These are phyloP conservation scores for Telmatochromis sp. DNA, from an alignment of 2,113 vertebrate genomes.

Conservation along the genomic window DNA sequence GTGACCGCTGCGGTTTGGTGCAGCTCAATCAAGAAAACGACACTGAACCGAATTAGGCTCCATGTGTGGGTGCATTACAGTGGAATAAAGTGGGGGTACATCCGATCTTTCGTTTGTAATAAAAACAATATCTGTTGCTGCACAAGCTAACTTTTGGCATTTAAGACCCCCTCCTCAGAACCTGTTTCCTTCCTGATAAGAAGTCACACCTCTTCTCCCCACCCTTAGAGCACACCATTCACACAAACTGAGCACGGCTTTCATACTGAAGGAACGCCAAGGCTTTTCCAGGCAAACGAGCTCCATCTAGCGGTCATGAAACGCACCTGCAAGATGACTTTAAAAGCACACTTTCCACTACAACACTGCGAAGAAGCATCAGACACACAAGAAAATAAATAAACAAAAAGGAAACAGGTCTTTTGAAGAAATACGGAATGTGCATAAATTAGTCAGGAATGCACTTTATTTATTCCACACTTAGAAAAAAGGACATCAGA, in stretches of 20 bases:
- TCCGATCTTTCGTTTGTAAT: constrained; percentile 5
- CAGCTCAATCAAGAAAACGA: constrained; percentile 15
- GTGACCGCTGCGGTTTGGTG: constrained; percentile 24
- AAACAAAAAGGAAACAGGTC: neutral
- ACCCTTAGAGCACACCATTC: neutral
- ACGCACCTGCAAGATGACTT: neutral
- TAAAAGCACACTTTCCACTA: neutral
- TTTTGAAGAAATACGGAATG: neutral
- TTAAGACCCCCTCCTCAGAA: neutral
- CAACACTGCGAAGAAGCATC: neutral
- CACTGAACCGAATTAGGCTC: neutral
- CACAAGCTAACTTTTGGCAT: neutral
- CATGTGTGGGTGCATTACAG: neutral
- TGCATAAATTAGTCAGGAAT: constrained; percentile 54
- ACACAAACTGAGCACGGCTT: neutral
- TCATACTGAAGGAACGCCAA: neutral
- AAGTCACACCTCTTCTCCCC: constrained; percentile 8
- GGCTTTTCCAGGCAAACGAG: neutral
- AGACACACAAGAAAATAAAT: neutral
- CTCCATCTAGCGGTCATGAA: constrained; percentile 26
- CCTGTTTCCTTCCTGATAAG: constrained; percentile 62
- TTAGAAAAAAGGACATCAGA: constrained; percentile 67
- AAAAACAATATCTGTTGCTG: neutral
- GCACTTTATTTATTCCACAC: constrained; percentile 70
- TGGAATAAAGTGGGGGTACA: neutral